Evolutionary conservation across 2,113 vertebrate genomes (phyloP).

Genomic region (Oncorhynchus masou): DNA sequence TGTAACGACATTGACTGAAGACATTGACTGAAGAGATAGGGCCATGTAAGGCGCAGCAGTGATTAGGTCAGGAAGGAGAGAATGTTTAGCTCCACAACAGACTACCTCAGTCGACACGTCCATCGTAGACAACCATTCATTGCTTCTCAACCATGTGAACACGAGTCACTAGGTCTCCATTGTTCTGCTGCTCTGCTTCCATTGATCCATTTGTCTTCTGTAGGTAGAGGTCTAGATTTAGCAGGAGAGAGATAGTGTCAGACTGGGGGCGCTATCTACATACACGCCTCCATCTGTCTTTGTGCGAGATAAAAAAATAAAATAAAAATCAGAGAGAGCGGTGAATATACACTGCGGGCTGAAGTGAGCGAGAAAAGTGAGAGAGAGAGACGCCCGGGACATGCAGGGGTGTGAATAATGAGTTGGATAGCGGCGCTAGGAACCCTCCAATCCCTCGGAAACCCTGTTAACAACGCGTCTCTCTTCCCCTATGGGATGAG

Average conservation of each 20-base stretch:
- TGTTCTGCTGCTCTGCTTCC: not conserved
- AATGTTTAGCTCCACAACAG: not conserved
- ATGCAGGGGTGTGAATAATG: slow-evolving; percentile 1
- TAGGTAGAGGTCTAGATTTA: not conserved
- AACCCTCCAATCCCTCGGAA: not conserved
- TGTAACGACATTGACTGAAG: not conserved
- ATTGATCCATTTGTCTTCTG: slow-evolving; percentile 1
- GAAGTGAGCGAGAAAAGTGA: not conserved
- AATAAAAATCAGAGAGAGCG: not conserved
- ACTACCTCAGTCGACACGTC: not conserved
- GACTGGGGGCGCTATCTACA: not conserved
- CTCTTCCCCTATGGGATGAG: slow-evolving; percentile 7
- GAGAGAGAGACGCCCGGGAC: not conserved
- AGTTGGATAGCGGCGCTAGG: not conserved
- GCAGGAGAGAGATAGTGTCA: not conserved
- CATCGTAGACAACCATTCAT: not conserved
- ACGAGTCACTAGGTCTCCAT: not conserved
- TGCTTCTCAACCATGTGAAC: not conserved
- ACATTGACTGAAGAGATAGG: not conserved
- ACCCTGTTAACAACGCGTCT: not conserved
- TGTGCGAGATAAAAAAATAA: not conserved
- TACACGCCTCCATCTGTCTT: not conserved
- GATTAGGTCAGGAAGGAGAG: not conserved
- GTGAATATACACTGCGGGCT: not conserved
- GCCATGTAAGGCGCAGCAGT: not conserved